phyloP scores from a whole-genome alignment of 2,797 vertebrate genomes.

The Lacerta bilineata region DNA sequence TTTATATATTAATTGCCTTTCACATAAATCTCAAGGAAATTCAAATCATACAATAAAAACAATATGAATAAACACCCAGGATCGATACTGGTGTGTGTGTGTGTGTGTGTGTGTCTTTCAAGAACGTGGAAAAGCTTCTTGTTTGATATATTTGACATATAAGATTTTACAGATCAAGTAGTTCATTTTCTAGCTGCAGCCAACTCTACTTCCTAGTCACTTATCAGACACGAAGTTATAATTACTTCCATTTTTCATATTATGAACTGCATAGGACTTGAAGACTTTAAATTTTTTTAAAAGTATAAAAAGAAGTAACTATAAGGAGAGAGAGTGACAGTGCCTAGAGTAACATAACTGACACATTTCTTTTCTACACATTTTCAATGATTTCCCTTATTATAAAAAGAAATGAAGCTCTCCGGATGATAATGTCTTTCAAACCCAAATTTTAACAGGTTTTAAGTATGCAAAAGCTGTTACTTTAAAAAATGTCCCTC shows the following conservation, averaged over 20 bases:
- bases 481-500: conserved; percentile 64
- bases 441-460: conserved; percentile 62
- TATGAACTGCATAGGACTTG: conserved; percentile 35
- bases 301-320: conserved; percentile 36
- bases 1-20: too few relatives aligned
- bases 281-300: not conserved
- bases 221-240: conserved; percentile 35
- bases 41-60: too few relatives aligned
- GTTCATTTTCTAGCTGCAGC: not conserved
- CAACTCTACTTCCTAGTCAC: conserved; percentile 12
- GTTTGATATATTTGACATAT: conserved; percentile 14
- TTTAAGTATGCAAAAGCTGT: conserved; percentile 69
- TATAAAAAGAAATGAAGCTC: conserved; percentile 64
- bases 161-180: conserved; percentile 40
- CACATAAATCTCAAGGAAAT: too few relatives aligned
- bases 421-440: conserved; percentile 67
- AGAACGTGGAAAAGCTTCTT: not conserved
- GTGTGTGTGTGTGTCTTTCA: too few relatives aligned
- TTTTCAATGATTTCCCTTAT: conserved; percentile 57
- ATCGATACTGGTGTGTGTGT: too few relatives aligned
- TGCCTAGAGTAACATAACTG: conserved; percentile 62
- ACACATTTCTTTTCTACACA: conserved; percentile 42
- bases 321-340: conserved; percentile 44
- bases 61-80: too few relatives aligned
- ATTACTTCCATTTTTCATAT: conserved; percentile 35